Conservation (phyloP, 2,888 invertebrate genomes). For the Chirona hameri region DNA sequence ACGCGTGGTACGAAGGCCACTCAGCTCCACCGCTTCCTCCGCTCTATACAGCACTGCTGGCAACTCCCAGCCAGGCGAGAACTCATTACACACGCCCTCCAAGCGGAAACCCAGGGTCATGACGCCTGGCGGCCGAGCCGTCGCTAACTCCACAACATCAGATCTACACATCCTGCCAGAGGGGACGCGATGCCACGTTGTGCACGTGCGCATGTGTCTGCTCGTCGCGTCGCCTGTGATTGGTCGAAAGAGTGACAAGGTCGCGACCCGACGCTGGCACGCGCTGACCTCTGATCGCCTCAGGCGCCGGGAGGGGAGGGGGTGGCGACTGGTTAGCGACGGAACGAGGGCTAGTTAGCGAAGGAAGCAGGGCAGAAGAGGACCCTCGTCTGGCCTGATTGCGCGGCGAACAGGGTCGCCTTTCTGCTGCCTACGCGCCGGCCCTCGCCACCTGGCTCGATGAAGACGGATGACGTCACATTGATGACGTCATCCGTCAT, state of each 20-base stretch:
- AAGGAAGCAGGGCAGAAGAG: too few species aligned
- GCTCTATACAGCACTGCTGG: background rate
- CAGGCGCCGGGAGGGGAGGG: background rate
- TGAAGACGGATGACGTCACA: slow-evolving; percentile 26
- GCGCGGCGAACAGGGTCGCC: background rate
- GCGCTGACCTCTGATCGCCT: background rate
- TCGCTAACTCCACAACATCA: too few species aligned
- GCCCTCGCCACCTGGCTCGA: background rate
- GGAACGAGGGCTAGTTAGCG: too few species aligned
- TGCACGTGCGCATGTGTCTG: background rate
- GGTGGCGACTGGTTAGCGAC: too few species aligned
- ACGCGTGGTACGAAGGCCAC: background rate
- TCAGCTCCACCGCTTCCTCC: too few species aligned
- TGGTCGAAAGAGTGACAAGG: background rate
- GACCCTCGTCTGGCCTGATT: background rate
- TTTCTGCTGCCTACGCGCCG: background rate
- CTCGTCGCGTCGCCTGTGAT: background rate
- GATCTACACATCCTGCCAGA: background rate
- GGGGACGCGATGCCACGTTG: background rate
- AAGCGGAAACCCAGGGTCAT: slow-evolving; percentile 24
- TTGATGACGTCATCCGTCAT: background rate
- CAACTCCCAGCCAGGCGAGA: background rate
- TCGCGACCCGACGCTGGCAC: background rate
- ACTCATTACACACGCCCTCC: background rate
- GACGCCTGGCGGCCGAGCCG: too few species aligned